Conservation (phyloP, 92 coral and sea anemone genomes). For the Epizoanthus ramosus region DNA sequence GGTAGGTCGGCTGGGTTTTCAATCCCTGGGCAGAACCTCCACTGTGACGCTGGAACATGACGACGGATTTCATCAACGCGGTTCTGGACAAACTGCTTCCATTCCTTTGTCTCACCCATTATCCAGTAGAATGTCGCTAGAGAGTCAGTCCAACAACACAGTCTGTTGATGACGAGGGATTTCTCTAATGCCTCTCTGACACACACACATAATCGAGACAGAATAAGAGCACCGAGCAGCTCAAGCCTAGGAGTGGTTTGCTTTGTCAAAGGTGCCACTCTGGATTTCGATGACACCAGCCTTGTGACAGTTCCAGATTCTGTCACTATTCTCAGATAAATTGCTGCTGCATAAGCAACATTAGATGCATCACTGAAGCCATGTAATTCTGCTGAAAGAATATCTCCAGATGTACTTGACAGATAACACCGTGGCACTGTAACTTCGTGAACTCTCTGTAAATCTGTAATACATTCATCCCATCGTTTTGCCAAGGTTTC, state of each 20-base stretch:
- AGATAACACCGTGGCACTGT: constrained; percentile 40
- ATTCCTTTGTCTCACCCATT: constrained; percentile 45
- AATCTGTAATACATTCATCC: constrained; percentile 14
- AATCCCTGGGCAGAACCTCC: constrained; percentile 50
- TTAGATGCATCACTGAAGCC: constrained; percentile 51
- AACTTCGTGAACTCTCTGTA: constrained; percentile 10
- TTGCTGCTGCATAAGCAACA: constrained; percentile 43
- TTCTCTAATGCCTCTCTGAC: constrained; percentile 39
- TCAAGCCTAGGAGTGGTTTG: constrained; percentile 47
- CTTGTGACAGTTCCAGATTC: constrained; percentile 27
- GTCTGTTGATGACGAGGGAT: constrained; percentile 30
- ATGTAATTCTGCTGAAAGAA: constrained; percentile 43
- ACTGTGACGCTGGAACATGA: constrained; percentile 34
- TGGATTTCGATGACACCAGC: constrained; percentile 14
- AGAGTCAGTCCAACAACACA: constrained; percentile 62
- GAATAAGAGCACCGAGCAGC: constrained; percentile 36
- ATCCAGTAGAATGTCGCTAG: constrained; percentile 53
- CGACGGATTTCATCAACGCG: constrained; percentile 52
- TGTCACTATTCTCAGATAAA: constrained; percentile 37
- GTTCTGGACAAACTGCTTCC: constrained; percentile 62
- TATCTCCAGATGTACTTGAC: constrained; percentile 14
- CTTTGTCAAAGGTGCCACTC: constrained; percentile 34
- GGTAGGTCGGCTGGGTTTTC: constrained; percentile 64
- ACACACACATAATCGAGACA: constrained; percentile 15
- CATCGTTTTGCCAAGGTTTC: constrained; percentile 28